Evolutionary conservation across 2,888 invertebrate species (phyloP), one percentile per base, ranked within the genome.

Genomic region (Phaedon cochleariae): DNA sequence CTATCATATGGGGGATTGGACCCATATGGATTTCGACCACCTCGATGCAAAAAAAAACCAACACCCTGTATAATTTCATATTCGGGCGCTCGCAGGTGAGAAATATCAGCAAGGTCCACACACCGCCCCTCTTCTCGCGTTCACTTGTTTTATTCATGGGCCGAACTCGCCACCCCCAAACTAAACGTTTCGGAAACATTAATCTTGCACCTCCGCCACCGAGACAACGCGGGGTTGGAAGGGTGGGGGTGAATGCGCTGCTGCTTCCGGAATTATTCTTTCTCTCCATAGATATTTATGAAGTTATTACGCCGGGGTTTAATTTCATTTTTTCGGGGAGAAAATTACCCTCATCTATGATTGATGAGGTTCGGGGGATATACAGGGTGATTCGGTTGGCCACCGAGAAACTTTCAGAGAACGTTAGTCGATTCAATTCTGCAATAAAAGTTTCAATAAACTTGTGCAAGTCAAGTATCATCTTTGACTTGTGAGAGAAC

Each of bases 171-270:
- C 71, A 71, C 71, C 74, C 73, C 72, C 69, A 59, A 67, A 12
- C 72, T 74, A 75, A 74, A 76, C 73, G 74, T 69, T 73, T 67
- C 74, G 66, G 68, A 71, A 71, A 70, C 76, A 76, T 76, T 75
- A 75, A 75, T 75, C 75, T 75, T 41, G 41, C 41, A 41, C 15
- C 41, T 41, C n/a, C 41, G 41, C 41, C 41, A 41, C 41, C 41
- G 15, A 12, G 34, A 41, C 41, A 41, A 41, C 10, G 41, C 2
- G 15, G 12, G 41, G 34, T 2, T 7, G 34, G 2, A 34, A 12
- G 9, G 34, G 29, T 4, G 29, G 29, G 34, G 34, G 2, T 12
- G 41, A 15, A 64, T 59, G 17, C 52, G 18, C n/a, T 15, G 41
- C 15, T n/a, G 3, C 41, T 41, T 41, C 41, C 41, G 15, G 62